Conservation (phyloP, 2,888 invertebrate species). For the Oasisia sp. region DNA sequence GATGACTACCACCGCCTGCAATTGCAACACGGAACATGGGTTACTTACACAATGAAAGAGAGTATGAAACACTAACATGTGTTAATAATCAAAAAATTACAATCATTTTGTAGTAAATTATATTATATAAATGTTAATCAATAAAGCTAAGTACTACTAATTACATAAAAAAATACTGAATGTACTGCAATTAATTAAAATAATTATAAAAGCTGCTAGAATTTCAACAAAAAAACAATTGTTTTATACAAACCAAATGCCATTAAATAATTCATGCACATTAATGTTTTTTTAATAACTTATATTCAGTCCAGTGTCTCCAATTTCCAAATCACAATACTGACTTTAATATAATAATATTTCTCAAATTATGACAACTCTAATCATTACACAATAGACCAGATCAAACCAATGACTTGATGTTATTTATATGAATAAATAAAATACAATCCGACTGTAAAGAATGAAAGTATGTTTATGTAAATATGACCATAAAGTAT, state of each 20-base stretch:
- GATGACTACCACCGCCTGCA: conserved; percentile 41
- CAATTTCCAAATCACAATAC: background rate
- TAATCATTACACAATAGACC: background rate
- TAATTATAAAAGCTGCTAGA: too few relatives aligned
- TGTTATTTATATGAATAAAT: background rate
- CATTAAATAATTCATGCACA: too few relatives aligned
- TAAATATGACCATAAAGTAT: background rate
- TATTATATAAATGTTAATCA: too few relatives aligned
- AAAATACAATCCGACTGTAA: background rate
- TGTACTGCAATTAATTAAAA: too few relatives aligned
- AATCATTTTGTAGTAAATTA: too few relatives aligned
- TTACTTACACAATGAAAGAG: too few relatives aligned
- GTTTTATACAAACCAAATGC: too few relatives aligned
- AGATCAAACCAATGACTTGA: background rate
- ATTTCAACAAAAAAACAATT: too few relatives aligned
- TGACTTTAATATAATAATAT: background rate
- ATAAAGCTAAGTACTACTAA: too few relatives aligned
- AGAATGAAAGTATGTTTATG: background rate
- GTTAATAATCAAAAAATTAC: background rate
- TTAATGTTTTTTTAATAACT: background rate
- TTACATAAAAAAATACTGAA: too few relatives aligned
- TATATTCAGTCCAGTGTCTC: background rate
- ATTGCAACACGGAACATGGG: background rate
- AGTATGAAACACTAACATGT: background rate
- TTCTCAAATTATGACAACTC: background rate